Conservation (phyloP, 2,888 invertebrate genomes). For the Scaptodrosophila latifasciaeformis region DNA sequence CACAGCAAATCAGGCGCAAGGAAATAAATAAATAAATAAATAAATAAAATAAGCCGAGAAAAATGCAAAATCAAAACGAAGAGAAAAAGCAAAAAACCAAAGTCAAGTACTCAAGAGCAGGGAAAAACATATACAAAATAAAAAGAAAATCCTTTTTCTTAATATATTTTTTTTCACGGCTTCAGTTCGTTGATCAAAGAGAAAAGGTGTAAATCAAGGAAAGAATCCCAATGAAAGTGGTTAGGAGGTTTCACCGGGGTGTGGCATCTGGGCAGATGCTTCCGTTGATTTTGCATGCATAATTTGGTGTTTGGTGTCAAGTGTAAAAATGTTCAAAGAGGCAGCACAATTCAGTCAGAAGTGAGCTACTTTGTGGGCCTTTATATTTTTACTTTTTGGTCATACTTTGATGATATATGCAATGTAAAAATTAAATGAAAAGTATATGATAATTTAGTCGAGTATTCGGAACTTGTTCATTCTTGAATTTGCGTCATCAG, state of each 20-base stretch:
- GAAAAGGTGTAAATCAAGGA: conserved; percentile 16
- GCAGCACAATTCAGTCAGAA: neutral
- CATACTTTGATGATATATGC: conserved; percentile 63
- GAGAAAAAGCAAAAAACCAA: conserved; percentile 17
- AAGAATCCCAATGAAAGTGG: conserved; percentile 31
- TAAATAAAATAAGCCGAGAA: neutral
- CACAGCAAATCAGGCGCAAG: conserved; percentile 42
- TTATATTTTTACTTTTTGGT: conserved; percentile 15
- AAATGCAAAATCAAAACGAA: conserved; percentile 40
- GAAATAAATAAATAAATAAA: conserved; percentile 13
- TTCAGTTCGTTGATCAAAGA: conserved; percentile 43
- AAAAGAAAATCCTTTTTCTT: conserved; percentile 31
- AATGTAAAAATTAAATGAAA: conserved; percentile 24
- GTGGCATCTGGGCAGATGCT: conserved; percentile 10
- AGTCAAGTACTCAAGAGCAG: no score
- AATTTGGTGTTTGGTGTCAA: conserved; percentile 46
- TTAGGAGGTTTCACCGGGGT: conserved; percentile 6
- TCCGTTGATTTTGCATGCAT: conserved; percentile 60
- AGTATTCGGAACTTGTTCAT: conserved; percentile 1
- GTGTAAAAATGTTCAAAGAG: conserved; percentile 57
- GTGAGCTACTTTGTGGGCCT: neutral
- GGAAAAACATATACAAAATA: no score
- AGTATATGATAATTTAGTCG: neutral
- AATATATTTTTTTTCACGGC: no score
- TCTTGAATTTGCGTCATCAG: no score